Base-by-base conservation (phyloP, 2,888 invertebrate genomes). In the Pachycephus smyrnensis region DNA sequence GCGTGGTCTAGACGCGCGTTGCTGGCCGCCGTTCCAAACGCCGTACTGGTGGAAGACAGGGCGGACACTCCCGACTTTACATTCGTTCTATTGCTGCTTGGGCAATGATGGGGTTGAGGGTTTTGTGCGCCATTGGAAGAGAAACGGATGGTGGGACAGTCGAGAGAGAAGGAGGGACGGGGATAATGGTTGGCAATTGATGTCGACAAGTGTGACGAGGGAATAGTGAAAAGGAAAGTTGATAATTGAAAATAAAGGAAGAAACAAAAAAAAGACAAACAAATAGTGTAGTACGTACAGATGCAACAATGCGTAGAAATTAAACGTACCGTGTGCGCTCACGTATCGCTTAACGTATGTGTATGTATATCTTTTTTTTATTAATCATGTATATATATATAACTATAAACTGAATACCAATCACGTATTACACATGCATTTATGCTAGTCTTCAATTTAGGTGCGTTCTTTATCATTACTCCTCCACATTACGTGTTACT, bases 1-100 rank as follows among this genome's bases (percentile, higher is more conserved):
- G 91, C 87, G 86, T 93, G 92, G 89, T 95, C 95, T 82, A 95
- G 94, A 77, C 95, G 94, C 55, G 95, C 94, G 78, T 96, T 96
- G 74, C 95, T 95, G 77, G 96, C 96, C 80, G 96, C 96, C 89
- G 95, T 95, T 83, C 97, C 97, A 93, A 97, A 97, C 82, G 97
- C 96, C 86, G 95, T 96, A 90, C 97, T 97, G 88, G 97, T 97
- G 86, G 96, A 96, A 89, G 96, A 96, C 85, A 97, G 94, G 85
- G 96, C 97, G 88, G 96, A 95, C 93, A 97, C 97, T 92, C 96
- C 97, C 92, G 96, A 96, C 92, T 96, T 96, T 88, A 97, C 95
- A 94, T 97, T 97, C 93, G 96, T 96, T 93, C 97, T 96, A 92
- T 96, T 95, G 93, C 95, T 96, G 93, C 92, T 92, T 82, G 84